Percentiles rank a stretch among this genome's conserved stretches.
phyloP scores from a whole-genome alignment of 2,888 invertebrate genomes.

The Caenorhabditis sp. region DNA sequence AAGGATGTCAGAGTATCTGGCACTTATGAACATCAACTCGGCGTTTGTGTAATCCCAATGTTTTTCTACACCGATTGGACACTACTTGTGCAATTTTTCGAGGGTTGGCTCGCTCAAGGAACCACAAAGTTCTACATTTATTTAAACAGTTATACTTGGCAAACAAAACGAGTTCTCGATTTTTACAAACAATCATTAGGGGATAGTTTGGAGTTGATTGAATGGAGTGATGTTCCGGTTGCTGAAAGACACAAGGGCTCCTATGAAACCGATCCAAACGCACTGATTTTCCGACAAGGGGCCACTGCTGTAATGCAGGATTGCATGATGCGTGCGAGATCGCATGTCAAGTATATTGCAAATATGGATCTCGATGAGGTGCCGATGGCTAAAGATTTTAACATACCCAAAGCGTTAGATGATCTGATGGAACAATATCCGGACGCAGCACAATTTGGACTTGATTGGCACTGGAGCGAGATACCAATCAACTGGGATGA shows the following conservation, averaged over 20 bases:
- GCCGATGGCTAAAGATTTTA: constrained; percentile 19
- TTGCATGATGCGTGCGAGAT: constrained; percentile 43
- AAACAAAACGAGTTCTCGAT: constrained; percentile 35
- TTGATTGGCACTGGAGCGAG: constrained; percentile 36
- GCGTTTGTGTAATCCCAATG: constrained; percentile 58
- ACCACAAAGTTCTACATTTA: constrained; percentile 62
- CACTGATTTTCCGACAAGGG: constrained; percentile 33
- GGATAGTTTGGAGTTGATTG: constrained; percentile 38
- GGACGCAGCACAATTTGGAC: constrained; percentile 36
- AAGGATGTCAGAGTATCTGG: constrained; percentile 41
- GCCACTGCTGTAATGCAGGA: constrained; percentile 49
- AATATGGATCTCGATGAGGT: constrained; percentile 49
- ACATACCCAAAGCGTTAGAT: constrained; percentile 22
- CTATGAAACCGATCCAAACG: constrained; percentile 39
- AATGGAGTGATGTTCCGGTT: constrained; percentile 50
- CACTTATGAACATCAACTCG: constrained; percentile 9
- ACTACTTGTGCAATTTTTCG: constrained; percentile 54
- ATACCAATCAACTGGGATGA: constrained; percentile 40
- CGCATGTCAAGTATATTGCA: constrained; percentile 39
- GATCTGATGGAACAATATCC: constrained; percentile 16
- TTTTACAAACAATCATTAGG: constrained; percentile 46
- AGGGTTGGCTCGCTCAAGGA: constrained; percentile 57
- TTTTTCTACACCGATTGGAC: constrained; percentile 57
- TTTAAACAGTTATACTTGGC: constrained; percentile 46
- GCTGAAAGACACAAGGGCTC: constrained; percentile 19